Evolutionary conservation across 64 coral and sea anemone genomes (phyloP), one percentile per base, ranked within the genome.

Genomic region (Catalaphyllia jardinei): DNA sequence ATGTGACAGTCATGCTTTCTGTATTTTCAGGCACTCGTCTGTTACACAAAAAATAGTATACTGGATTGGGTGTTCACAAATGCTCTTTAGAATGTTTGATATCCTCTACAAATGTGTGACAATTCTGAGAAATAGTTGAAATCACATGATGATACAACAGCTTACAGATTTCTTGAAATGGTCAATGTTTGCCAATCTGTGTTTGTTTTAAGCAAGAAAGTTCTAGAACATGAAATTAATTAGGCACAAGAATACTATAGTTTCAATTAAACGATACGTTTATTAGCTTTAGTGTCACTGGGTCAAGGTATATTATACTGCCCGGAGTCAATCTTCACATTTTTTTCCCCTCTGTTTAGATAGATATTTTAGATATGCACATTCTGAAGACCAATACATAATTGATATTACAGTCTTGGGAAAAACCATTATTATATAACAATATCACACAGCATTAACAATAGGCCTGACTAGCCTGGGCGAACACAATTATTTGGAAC

Each of bases 171-270:
- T 39, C 13, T 60, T 39, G 0, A 10, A 24, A 61, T 19, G 25
- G 4, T 25, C 20, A 28, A 35, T 71, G 39, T 85, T 50, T 28
- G 16, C 22, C 14, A 42, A 51, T 14, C 4, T 11, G 35, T 18
- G 24, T 35, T 29, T 51, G 38, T 28, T 69, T 7, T 62, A 1
- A n/a, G 12, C 16, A 71, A 69, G 63, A 85, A 85, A 50, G 62
- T 85, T 85, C 81, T 42, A 85, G 81, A 85, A 83, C 8, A 13
- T 71, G 3, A 71, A 83, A 13, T 64, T 4, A 55, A 30, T 31
- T 60, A 31, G 75, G 27, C 17, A 50, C 62, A 71, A 24, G 51
- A 85, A 71, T 71, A 85, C 18, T 85, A 63, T 69, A 57, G n/a
- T 25, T 69, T 35, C 78, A 80, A 31, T 29, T 0, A 10, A 80